Conservation (phyloP, 23 tunicate species). For the Phallusia fumigata region DNA sequence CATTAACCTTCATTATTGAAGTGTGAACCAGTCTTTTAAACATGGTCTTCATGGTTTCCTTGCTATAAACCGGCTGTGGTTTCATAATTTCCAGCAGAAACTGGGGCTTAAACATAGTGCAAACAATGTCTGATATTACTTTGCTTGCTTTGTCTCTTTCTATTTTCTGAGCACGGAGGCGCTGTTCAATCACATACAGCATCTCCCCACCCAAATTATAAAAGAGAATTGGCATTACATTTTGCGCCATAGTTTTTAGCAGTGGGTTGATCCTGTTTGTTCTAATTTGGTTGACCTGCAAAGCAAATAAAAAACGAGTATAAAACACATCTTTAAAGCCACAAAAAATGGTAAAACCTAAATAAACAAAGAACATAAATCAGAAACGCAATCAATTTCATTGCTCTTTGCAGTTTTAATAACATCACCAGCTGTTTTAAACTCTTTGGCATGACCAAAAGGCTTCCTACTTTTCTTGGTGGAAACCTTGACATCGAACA, state of each 20-base stretch:
- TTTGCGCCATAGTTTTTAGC: conserved; percentile 41
- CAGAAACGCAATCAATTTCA: background rate
- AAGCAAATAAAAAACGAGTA: background rate
- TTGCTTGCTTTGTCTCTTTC: conserved; percentile 33
- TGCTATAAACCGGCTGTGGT: conserved; percentile 58
- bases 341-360: too few relatives aligned
- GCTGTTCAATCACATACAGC: conserved; percentile 92
- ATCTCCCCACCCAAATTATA: conserved; percentile 89
- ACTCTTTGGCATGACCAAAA: too few relatives aligned
- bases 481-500: background rate
- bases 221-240: conserved; percentile 64
- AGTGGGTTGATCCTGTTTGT: too few relatives aligned
- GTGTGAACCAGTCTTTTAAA: conserved; percentile 68
- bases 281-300: background rate
- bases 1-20: conserved; percentile 77
- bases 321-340: background rate
- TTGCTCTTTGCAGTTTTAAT: too few relatives aligned
- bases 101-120: conserved; percentile 54
- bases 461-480: too few relatives aligned
- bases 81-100: conserved; percentile 54
- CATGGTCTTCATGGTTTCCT: conserved; percentile 38
- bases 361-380: conserved; percentile 1
- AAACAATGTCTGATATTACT: conserved; percentile 64
- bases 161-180: conserved; percentile 71
- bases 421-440: too few relatives aligned